Conservation (phyloP, 2,113 vertebrate species). For the Phalacrocorax brasilianus region DNA sequence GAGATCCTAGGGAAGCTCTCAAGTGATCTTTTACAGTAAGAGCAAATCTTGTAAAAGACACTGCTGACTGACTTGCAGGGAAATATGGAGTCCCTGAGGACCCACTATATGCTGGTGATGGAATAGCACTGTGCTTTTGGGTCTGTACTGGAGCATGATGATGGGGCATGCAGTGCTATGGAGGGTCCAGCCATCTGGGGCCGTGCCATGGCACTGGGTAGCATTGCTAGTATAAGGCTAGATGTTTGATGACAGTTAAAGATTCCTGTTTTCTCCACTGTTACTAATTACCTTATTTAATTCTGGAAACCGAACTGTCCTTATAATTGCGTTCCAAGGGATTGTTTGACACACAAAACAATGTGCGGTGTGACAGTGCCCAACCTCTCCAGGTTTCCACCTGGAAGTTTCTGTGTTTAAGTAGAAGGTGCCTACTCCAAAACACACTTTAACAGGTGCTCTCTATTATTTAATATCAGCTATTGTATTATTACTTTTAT, state of each 20-base stretch:
- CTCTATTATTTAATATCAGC: background rate
- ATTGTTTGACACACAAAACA: background rate
- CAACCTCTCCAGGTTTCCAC: background rate
- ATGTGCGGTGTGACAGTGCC: background rate
- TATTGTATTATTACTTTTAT: background rate
- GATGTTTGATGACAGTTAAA: too few species aligned
- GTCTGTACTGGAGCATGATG: background rate
- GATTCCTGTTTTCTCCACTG: background rate
- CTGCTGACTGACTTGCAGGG: background rate
- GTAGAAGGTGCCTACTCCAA: background rate
- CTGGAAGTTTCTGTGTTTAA: background rate
- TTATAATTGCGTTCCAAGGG: background rate
- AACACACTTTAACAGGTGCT: background rate
- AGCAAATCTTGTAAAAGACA: background rate
- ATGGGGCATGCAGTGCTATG: background rate
- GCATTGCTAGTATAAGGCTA: background rate
- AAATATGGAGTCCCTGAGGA: background rate
- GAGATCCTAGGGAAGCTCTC: background rate
- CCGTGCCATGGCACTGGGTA: accelerated
- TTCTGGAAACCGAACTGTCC: background rate
- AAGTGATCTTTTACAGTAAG: background rate
- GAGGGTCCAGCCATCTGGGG: background rate
- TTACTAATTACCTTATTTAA: background rate
- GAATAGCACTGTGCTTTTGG: accelerated
- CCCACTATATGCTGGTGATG: background rate